A percentile compares a stretch with the other conserved stretches of the same genome.
Evolutionary conservation across 2,888 invertebrate genomes (phyloP).

Genomic region (Protonemura montana): DNA sequence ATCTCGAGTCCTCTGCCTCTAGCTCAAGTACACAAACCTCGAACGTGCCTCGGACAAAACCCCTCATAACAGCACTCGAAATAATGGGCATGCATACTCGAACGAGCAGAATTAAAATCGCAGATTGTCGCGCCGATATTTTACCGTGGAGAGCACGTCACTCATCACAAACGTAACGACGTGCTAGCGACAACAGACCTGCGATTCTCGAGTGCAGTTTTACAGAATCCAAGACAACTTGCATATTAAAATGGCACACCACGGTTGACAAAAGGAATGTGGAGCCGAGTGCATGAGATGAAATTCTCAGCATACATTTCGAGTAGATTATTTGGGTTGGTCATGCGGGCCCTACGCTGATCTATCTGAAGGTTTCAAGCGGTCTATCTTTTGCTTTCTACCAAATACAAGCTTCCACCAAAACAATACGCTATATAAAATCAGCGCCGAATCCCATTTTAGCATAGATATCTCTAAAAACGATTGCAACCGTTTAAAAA

Average conservation of each 20-base stretch:
- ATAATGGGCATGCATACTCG: constrained; percentile 3
- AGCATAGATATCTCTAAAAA: too few species aligned
- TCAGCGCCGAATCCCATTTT: too few species aligned
- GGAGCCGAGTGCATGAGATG: background rate
- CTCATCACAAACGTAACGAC: background rate
- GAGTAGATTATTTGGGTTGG: background rate
- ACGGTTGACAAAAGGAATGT: background rate
- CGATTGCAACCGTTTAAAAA: too few species aligned
- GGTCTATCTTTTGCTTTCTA: too few species aligned
- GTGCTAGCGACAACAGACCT: background rate
- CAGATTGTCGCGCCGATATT: background rate
- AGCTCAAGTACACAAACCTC: background rate
- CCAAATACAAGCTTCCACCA: too few species aligned
- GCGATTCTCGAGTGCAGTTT: background rate
- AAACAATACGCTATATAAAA: too few species aligned
- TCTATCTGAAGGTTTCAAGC: too few species aligned
- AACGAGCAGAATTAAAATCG: background rate
- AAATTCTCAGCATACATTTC: background rate
- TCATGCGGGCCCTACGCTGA: background rate
- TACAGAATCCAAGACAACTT: background rate
- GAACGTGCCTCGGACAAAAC: background rate
- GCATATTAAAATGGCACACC: background rate
- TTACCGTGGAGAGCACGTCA: background rate
- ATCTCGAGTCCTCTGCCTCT: background rate
- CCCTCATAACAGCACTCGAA: background rate